Conservation (phyloP, 2,113 vertebrate genomes). For the Petrocephalus zakoni region DNA sequence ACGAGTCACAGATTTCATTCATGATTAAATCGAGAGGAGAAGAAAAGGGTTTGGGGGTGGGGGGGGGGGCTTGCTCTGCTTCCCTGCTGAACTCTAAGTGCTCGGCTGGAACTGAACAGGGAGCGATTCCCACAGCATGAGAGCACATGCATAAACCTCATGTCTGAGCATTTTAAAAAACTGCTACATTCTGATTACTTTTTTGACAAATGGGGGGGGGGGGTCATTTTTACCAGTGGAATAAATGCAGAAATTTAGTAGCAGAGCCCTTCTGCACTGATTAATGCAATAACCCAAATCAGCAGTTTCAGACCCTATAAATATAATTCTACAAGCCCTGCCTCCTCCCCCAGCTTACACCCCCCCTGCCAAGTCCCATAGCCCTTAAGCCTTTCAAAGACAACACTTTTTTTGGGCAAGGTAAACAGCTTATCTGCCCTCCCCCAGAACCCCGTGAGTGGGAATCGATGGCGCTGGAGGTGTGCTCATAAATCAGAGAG, state of each 20-base stretch:
- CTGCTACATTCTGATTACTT: neutral
- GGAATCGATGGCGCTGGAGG: neutral
- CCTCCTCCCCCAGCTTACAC: neutral
- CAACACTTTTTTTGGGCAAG: neutral
- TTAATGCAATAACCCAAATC: neutral
- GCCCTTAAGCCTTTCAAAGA: neutral
- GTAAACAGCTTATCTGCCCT: neutral
- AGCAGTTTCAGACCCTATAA: neutral
- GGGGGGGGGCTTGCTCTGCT: too few relatives aligned
- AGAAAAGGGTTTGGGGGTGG: neutral
- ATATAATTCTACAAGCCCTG: neutral
- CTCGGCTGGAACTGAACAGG: neutral
- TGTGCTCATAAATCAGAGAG: constrained; percentile 5
- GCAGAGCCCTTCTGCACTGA: neutral
- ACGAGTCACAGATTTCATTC: constrained; percentile 9
- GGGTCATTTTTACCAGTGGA: neutral
- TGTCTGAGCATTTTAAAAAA: neutral
- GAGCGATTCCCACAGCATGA: neutral
- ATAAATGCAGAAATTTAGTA: neutral
- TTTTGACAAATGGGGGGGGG: neutral
- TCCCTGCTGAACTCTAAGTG: neutral
- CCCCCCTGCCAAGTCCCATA: neutral
- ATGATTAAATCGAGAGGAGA: constrained; percentile 1
- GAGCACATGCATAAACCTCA: neutral
- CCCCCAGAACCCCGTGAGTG: neutral